These are phyloP conservation scores for Synanthedon tipuliformis DNA, from an alignment of 2,888 invertebrate genomes.

Conservation along the genomic window DNA sequence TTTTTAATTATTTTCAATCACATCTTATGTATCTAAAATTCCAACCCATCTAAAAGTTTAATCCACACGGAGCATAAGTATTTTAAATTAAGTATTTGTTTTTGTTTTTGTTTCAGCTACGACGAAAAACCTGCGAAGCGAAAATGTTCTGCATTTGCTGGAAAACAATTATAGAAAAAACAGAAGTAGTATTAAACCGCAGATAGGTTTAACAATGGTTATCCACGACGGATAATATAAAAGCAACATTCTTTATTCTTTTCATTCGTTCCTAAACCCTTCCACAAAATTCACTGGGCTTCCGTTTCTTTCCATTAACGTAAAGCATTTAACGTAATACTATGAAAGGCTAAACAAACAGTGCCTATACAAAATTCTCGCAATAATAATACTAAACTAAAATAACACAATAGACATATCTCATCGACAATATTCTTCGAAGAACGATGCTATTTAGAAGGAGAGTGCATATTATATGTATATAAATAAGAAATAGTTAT, in stretches of 20 bases:
- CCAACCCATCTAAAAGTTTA: too few relatives aligned
- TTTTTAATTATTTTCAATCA: too few relatives aligned
- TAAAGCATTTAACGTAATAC: not conserved
- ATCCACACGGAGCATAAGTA: not conserved
- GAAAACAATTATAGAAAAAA: constrained; percentile 19
- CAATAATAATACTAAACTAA: constrained; percentile 8
- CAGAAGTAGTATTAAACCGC: constrained; percentile 28
- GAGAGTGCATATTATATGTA: not conserved
- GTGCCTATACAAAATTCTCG: constrained; percentile 14
- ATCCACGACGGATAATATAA: constrained; percentile 36
- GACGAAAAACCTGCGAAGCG: constrained; percentile 6
- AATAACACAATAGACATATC: constrained; percentile 10
- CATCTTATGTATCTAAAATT: too few relatives aligned
- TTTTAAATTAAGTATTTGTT: constrained; percentile 7
- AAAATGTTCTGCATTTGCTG: constrained; percentile 28
- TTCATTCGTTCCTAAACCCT: constrained; percentile 17
- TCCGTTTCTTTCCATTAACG: constrained; percentile 13
- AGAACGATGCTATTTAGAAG: not conserved
- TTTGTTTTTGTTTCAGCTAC: constrained; percentile 34
- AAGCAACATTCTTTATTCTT: constrained; percentile 16
- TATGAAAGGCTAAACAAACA: constrained; percentile 7
- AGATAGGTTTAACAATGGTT: constrained; percentile 43
- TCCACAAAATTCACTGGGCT: constrained; percentile 15
- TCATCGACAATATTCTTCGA: constrained; percentile 12
- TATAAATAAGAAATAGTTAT: not conserved